Conservation (phyloP, 2,888 invertebrate species). For the Muscina levida region DNA sequence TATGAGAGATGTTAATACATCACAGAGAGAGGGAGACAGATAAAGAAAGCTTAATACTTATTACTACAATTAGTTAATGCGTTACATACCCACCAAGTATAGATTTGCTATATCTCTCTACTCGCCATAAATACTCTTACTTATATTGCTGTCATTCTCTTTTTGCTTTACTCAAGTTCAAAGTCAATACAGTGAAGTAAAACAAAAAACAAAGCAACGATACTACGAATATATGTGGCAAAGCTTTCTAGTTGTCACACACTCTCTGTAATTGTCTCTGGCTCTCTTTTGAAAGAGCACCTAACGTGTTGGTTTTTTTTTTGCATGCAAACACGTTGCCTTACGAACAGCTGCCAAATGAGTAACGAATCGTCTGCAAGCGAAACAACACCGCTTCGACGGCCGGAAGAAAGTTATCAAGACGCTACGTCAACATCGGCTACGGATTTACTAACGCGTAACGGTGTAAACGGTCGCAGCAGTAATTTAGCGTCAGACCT, state of each 20-base stretch:
- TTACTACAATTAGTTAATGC: too few relatives aligned
- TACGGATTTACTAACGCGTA: slow-evolving; percentile 67
- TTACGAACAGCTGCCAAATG: slow-evolving; percentile 71
- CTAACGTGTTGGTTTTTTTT: slow-evolving; percentile 46
- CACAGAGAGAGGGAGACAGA: neutral
- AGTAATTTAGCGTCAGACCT: slow-evolving; percentile 39
- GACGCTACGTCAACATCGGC: slow-evolving; percentile 67
- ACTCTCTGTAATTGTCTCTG: slow-evolving; percentile 33
- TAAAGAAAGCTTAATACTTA: slow-evolving; percentile 47
- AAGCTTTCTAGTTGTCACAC: slow-evolving; percentile 43
- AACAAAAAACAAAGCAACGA: slow-evolving; percentile 31
- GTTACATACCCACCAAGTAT: too few relatives aligned
- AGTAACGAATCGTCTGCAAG: slow-evolving; percentile 78
- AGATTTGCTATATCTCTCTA: too few relatives aligned
- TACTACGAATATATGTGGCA: neutral
- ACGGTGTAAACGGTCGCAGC: slow-evolving; percentile 49
- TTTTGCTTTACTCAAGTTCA: slow-evolving; percentile 58
- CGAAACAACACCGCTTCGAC: slow-evolving; percentile 79
- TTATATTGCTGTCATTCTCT: neutral
- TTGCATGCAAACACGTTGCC: slow-evolving; percentile 58
- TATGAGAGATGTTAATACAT: neutral
- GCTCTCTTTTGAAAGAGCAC: too few relatives aligned
- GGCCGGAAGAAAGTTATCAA: slow-evolving; percentile 70
- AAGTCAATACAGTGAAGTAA: slow-evolving; percentile 55
- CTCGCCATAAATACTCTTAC: too few relatives aligned